These are phyloP conservation scores for Galerucella pusilla DNA, from an alignment of 2,888 invertebrate genomes.

Conservation along the genomic window DNA sequence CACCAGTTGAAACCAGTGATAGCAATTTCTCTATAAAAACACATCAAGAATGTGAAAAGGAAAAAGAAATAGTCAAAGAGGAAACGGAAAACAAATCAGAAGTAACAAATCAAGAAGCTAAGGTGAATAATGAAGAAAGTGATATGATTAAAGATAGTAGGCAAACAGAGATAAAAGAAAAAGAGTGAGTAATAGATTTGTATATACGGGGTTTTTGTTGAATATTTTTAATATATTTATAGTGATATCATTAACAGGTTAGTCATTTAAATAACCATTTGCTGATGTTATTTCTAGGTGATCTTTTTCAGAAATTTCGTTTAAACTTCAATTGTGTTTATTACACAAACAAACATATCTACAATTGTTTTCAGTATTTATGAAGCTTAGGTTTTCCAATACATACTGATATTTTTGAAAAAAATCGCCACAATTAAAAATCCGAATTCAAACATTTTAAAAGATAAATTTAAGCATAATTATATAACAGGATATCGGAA, in stretches of 20 bases:
- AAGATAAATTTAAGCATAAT: neutral
- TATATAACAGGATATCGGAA: neutral
- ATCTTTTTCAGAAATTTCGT: neutral
- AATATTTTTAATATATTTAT: slow-evolving; percentile 21
- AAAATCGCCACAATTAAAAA: neutral
- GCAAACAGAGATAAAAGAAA: slow-evolving; percentile 22
- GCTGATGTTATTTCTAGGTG: neutral
- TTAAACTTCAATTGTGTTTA: neutral
- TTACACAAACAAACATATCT: neutral
- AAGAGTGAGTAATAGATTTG: slow-evolving; percentile 25
- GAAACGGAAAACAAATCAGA: neutral
- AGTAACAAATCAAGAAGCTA: slow-evolving; percentile 5
- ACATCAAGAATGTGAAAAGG: neutral
- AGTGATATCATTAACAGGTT: slow-evolving; percentile 25
- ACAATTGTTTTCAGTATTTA: neutral
- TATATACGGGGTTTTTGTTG: slow-evolving; percentile 20
- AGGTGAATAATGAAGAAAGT: neutral
- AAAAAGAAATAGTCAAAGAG: slow-evolving; percentile 13
- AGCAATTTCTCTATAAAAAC: neutral
- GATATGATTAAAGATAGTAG: neutral
- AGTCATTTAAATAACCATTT: slow-evolving; percentile 14
- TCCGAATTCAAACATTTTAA: neutral
- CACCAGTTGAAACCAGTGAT: neutral
- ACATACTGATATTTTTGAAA: slow-evolving; percentile 1
- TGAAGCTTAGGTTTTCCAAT: neutral